Evolutionary conservation across 2,113 vertebrate genomes (phyloP).

Genomic region (Pelecanus crispus): DNA sequence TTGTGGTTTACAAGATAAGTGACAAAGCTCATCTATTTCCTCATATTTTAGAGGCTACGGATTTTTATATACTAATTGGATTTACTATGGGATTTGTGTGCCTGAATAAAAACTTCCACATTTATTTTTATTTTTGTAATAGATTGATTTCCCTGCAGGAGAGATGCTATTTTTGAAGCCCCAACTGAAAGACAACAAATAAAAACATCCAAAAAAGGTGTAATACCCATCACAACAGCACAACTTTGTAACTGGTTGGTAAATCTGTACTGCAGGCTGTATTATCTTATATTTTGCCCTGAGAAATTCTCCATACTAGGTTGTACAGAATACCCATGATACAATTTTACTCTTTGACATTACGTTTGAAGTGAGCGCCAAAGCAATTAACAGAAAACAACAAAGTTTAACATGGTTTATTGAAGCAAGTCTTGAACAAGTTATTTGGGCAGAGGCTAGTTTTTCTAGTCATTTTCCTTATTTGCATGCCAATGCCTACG

Average conservation of each 20-base stretch:
- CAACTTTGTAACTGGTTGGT: neutral
- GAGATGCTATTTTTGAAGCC: neutral
- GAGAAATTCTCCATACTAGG: neutral
- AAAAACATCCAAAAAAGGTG: neutral
- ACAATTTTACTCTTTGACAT: neutral
- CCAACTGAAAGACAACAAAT: neutral
- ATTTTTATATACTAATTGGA: neutral
- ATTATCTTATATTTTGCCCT: neutral
- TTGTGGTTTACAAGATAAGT: neutral
- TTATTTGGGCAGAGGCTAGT: neutral
- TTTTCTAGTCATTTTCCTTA: neutral
- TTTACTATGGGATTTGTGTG: neutral
- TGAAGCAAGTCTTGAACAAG: neutral
- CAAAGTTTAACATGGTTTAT: neutral
- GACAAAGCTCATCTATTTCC: neutral
- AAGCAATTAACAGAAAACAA: neutral
- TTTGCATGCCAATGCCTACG: neutral
- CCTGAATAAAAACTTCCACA: neutral
- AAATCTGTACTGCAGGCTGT: neutral
- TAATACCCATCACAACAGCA: neutral
- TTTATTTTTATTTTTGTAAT: neutral
- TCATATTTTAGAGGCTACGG: neutral
- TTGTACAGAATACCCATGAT: neutral
- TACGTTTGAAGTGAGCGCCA: neutral
- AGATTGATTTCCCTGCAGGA: neutral